These are phyloP conservation scores for Ornithorhynchus anatinus DNA, from an alignment of 2,113 vertebrate species.

Conservation along the genomic window DNA sequence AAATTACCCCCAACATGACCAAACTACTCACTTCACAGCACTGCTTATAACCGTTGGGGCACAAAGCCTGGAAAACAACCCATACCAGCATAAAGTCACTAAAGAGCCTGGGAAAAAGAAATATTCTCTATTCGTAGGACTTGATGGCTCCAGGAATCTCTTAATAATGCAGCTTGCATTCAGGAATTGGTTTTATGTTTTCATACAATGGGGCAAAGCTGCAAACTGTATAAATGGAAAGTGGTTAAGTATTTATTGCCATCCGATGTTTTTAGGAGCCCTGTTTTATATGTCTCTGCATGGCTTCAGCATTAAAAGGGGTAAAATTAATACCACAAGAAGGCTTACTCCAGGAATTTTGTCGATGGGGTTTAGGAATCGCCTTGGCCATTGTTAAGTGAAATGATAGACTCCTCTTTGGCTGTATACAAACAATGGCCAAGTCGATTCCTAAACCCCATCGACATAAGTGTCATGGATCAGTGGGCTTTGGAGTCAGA, in stretches of 20 bases:
- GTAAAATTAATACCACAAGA: constrained; percentile 66
- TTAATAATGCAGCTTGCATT: background rate
- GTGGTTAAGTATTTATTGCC: constrained; percentile 52
- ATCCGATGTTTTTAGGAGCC: constrained; percentile 44
- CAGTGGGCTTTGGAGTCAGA: too few species aligned
- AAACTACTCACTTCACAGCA: background rate
- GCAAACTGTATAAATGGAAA: constrained; percentile 27
- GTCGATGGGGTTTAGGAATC: constrained; percentile 17
- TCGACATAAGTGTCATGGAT: too few species aligned
- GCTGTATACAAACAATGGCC: background rate
- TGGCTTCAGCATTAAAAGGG: constrained; percentile 41
- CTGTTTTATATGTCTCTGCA: constrained; percentile 68
- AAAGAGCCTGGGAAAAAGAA: background rate
- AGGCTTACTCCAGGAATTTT: constrained; percentile 67
- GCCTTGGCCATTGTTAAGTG: background rate
- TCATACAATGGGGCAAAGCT: constrained; percentile 18
- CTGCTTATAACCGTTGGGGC: background rate
- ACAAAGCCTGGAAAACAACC: background rate
- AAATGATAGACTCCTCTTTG: background rate
- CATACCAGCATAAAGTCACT: background rate
- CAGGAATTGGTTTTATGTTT: constrained; percentile 3
- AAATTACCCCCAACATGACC: background rate
- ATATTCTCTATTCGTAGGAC: background rate
- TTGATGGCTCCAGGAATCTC: constrained; percentile 2
- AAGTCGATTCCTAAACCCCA: background rate